Base-by-base conservation (phyloP, 2,888 invertebrate species). In the Drosophila macrothrix region DNA sequence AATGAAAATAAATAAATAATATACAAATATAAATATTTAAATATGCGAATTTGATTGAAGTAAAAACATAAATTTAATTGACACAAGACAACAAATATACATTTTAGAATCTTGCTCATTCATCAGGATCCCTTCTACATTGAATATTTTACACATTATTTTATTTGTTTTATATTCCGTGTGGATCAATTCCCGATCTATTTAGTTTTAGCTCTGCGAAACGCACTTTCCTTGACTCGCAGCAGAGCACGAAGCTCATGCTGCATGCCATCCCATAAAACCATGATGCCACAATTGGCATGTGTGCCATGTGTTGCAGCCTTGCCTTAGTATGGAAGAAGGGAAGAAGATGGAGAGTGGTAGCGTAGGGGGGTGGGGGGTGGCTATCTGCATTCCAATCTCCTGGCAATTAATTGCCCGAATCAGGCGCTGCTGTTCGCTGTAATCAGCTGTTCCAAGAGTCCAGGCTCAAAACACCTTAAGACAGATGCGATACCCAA, bases 371-470 rank as follows among this genome's bases (percentile, higher is more conserved):
- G 25, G 37, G 28, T 59, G 25, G 52, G 52, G 60, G 52, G 39
- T 39, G 22, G 9, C 5, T 50, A 76, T 73, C 73, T 64, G 74
- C 83, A 79, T 79, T 82, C 83, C 78, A 60, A 80, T 90, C 86
- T 68, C 59, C 58, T 55, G 73, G 68, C 87, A 78, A 90, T 90
- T 85, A 85, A 90, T 89, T 90, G 90, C 82, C 90, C 78, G 83
- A 90, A 85, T 85, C 90, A 80, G 82, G 68, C 86, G 66, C 74
- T 86, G 86, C 61, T 55, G 53, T 87, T 84, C 59, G 67, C 72
- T 67, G 74, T 73, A 90, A 91, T 90, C 86, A 90, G 90, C 90
- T 85, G 90, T 81, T 84, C 60, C 88, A 62, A 73, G 72, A 67
- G 85, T 28, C 69, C 59, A 43, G 68, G 63, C 49, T 58, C 67